These are phyloP conservation scores for Habrosyne pyritoides DNA, from an alignment of 2,888 invertebrate genomes.

Conservation along the genomic window DNA sequence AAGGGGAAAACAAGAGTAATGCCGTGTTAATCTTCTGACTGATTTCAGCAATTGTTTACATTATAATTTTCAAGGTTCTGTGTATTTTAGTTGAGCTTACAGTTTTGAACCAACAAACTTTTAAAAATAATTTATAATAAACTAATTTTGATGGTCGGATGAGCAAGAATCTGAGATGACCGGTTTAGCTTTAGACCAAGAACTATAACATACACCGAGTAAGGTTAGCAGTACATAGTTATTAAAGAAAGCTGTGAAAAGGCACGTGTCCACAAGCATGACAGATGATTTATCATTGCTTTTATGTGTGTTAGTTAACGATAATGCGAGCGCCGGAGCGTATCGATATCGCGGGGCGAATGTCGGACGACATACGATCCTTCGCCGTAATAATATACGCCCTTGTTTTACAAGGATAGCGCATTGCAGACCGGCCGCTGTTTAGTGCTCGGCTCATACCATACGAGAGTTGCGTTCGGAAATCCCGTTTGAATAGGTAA, in stretches of 20 bases:
- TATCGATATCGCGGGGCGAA: constrained; percentile 37
- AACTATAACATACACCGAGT: neutral
- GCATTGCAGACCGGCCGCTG: constrained; percentile 19
- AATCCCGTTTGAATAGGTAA: constrained; percentile 37
- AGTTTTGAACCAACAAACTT: no score
- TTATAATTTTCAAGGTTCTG: constrained; percentile 7
- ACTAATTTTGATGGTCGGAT: no score
- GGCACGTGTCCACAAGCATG: neutral
- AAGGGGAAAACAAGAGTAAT: constrained; percentile 1
- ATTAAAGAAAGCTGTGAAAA: neutral
- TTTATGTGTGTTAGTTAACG: constrained; percentile 11
- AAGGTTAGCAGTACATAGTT: no score
- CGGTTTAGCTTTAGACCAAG: neutral
- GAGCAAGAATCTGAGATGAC: neutral
- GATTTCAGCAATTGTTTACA: neutral
- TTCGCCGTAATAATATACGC: constrained; percentile 61
- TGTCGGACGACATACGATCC: constrained; percentile 49
- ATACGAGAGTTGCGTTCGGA: constrained; percentile 19
- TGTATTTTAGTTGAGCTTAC: neutral
- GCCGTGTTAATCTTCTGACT: neutral
- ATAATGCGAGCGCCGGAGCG: constrained; percentile 25
- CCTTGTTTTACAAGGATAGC: constrained; percentile 56
- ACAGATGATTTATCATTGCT: constrained; percentile 32
- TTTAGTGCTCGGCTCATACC: constrained; percentile 13
- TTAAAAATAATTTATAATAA: no score